Evolutionary conservation across 2,888 invertebrate genomes (phyloP), one percentile per base, ranked within the genome.

Genomic region (Neoitamus cyanurus): DNA sequence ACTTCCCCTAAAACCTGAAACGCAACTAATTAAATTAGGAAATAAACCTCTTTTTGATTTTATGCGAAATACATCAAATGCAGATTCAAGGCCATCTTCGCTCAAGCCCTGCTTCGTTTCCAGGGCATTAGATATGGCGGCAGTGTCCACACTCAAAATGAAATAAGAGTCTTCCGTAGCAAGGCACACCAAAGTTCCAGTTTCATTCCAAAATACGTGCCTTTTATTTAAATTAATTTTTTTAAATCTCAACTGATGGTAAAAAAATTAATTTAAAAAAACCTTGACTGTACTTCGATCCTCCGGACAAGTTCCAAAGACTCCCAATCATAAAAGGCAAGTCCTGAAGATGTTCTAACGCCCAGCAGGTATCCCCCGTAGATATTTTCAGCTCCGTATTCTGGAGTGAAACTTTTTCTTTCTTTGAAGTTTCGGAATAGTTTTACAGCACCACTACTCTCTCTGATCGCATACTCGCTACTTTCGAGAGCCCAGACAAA

Each of bases 341-440:
- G 93, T 0, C 98, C 98, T 73, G 97, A 96, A 11, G 97, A 96
- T 0, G 98, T 97, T 88, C 96, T 95, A 0, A 99, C 97, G 0
- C 99, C 98, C 86, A 99, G 92, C 92, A 98, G 93, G 90, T 94
- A 95, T 0, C 98, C 98, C 31, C 98, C 98, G 89, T 96, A 97
- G 85, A 99, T 98, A 94, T 97, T 97, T 92, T 99, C 99, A 25
- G 97, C 98, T 0, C 99, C 98, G 91, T 97, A 97, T 89, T 99
- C 99, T 0, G 99, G 98, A 88, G 98, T 98, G 90, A 99, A 97
- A 86, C 95, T 95, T 90, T 97, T 98, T 89, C 96, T 95, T 90
- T 99, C 98, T 90, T 99, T 99, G 92, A 99, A 99, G 91, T 99
- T 99, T 89, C 99, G 98, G 92, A 98, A 99, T 58, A 99, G 95